These are phyloP conservation scores for Chloebia gouldiae DNA, from an alignment of 2,113 vertebrate species.

Conservation along the genomic window DNA sequence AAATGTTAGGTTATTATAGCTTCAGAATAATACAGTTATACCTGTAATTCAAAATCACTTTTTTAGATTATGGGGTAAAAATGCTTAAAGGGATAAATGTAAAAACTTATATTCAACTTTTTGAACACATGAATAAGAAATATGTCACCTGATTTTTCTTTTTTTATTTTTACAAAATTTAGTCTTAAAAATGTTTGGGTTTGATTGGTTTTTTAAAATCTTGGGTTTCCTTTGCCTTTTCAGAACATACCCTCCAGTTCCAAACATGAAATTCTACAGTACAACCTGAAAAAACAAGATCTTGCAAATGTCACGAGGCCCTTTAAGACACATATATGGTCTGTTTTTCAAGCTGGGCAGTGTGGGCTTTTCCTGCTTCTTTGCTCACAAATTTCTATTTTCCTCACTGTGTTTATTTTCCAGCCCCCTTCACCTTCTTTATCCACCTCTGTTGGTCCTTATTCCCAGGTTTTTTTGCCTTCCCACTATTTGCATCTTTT, in stretches of 20 bases:
- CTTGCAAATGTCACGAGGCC: background rate
- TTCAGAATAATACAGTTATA: background rate
- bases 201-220: background rate
- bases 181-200: background rate
- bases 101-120: background rate
- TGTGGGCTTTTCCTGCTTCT: background rate
- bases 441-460: background rate
- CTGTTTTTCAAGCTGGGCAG: background rate
- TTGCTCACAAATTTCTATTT: background rate
- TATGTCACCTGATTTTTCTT: background rate
- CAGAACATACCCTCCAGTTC: background rate
- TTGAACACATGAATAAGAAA: background rate
- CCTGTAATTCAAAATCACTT: background rate
- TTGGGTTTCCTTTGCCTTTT: background rate
- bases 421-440: background rate
- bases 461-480: background rate
- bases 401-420: background rate
- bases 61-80: background rate
- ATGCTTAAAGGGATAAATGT: background rate
- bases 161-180: background rate
- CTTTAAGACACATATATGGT: background rate
- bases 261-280: background rate
- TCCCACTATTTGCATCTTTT: background rate
- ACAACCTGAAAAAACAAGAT: background rate
- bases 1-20: background rate